phyloP scores from a whole-genome alignment of 2,113 vertebrate genomes.

The Rhinolophus ferrumequinum region DNA sequence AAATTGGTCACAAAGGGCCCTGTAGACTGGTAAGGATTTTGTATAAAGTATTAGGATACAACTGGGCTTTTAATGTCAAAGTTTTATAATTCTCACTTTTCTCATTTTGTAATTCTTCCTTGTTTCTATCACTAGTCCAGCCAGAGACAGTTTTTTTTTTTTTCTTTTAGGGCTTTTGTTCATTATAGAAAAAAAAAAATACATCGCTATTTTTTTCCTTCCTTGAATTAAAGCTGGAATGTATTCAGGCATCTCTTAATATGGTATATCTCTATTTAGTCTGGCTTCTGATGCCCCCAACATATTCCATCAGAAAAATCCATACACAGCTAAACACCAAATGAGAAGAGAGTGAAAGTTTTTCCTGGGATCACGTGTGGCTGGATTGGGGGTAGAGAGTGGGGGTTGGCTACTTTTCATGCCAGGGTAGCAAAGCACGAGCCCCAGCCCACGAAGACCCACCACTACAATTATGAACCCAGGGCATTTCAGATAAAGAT shows the following conservation, averaged over 20 bases:
- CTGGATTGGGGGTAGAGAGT: not conserved
- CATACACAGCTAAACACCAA: not conserved
- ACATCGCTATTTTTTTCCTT: not conserved
- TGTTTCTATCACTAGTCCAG: not conserved
- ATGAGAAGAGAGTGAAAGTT: not conserved
- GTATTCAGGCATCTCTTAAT: not conserved
- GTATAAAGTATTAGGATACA: not conserved
- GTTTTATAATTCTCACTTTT: not conserved
- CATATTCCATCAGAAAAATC: not conserved
- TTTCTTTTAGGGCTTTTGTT: not conserved
- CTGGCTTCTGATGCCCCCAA: not conserved
- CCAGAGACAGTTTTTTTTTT: not conserved
- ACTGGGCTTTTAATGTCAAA: not conserved
- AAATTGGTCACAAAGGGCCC: not conserved
- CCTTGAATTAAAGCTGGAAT: constrained; percentile 12
- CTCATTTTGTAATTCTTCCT: not conserved
- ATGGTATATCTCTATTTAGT: not conserved
- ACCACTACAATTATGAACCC: not conserved
- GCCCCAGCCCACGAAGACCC: not conserved
- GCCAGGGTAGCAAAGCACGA: not conserved
- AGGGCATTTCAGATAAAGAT: constrained; percentile 20
- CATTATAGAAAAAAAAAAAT: not conserved
- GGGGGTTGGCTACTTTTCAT: not conserved
- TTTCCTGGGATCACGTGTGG: not conserved
- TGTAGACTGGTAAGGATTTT: not conserved